A percentile compares a stretch with the other conserved stretches of the same genome.
Evolutionary conservation across 2,113 vertebrate genomes (phyloP).

Genomic region (Embiotoca jacksoni): DNA sequence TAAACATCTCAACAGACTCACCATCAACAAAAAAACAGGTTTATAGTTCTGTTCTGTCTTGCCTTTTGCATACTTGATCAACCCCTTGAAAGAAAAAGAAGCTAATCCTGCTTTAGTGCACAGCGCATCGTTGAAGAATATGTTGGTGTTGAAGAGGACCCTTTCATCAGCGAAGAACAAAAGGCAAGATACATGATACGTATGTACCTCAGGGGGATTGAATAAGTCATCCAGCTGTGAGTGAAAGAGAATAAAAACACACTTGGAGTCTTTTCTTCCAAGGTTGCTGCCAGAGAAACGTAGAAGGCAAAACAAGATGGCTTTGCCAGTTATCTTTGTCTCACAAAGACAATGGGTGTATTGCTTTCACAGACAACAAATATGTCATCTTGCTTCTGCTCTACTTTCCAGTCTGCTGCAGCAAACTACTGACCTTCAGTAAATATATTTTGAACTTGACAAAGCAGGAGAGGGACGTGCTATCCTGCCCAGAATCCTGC

Average conservation of each 20-base stretch:
- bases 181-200: constrained; percentile 16
- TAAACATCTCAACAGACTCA: neutral
- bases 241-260: constrained; percentile 20
- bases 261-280: constrained; percentile 14
- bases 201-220: constrained; percentile 15
- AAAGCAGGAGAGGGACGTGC: neutral
- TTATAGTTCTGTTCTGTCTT: too few relatives aligned
- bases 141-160: neutral
- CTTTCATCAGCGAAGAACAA: constrained; percentile 33
- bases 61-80: neutral
- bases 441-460: constrained; percentile 48
- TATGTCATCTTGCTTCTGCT: constrained; percentile 35
- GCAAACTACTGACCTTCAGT: constrained; percentile 49
- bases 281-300: constrained; percentile 22
- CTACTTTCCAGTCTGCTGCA: constrained; percentile 40
- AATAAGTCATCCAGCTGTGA: constrained; percentile 45
- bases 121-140: neutral
- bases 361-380: constrained; percentile 50
- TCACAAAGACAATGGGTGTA: constrained; percentile 26
- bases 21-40: too few relatives aligned
- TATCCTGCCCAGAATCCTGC: neutral
- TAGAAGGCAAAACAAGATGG: constrained; percentile 34
- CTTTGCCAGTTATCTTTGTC: constrained; percentile 42
- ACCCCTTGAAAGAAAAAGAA: neutral
- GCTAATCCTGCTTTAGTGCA: neutral